Conservation (phyloP, 1,140 invertebrate genomes). For the Listronotus oregonensis region DNA sequence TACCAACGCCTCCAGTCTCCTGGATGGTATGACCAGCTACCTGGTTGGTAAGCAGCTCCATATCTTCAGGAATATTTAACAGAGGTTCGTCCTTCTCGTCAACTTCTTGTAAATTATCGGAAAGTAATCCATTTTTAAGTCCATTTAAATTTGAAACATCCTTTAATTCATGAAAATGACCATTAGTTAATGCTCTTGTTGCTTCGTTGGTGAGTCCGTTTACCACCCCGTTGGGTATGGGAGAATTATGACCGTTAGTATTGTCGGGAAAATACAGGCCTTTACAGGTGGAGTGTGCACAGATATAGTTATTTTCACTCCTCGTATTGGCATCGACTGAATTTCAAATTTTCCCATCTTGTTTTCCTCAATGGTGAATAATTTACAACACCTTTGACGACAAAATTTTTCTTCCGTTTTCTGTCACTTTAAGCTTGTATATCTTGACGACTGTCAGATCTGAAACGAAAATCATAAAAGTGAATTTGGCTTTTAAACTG, state of each 20-base stretch:
- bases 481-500: not conserved
- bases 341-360: conserved; percentile 47
- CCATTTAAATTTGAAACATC: not conserved
- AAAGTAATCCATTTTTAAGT: conserved; percentile 8
- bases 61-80: conserved; percentile 40
- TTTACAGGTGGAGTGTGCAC: conserved; percentile 33
- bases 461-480: conserved; percentile 25
- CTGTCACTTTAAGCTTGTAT: conserved; percentile 20
- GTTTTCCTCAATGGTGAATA: conserved; percentile 1
- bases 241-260: not conserved
- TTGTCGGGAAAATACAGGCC: conserved; percentile 22
- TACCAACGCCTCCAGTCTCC: conserved; percentile 29
- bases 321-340: conserved; percentile 43
- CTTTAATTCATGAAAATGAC: not conserved
- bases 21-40: conserved; percentile 69
- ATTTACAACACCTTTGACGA: conserved; percentile 10
- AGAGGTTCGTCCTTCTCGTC: conserved; percentile 31
- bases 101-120: conserved; percentile 2
- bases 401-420: not conserved
- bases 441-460: conserved; percentile 25
- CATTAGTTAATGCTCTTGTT: not conserved
- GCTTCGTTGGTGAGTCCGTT: conserved; percentile 1
- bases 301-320: conserved; percentile 35
- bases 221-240: conserved; percentile 11
- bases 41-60: conserved; percentile 62